phyloP scores from a whole-genome alignment of 1,140 invertebrate genomes.

The Leptinotarsa lineolata region DNA sequence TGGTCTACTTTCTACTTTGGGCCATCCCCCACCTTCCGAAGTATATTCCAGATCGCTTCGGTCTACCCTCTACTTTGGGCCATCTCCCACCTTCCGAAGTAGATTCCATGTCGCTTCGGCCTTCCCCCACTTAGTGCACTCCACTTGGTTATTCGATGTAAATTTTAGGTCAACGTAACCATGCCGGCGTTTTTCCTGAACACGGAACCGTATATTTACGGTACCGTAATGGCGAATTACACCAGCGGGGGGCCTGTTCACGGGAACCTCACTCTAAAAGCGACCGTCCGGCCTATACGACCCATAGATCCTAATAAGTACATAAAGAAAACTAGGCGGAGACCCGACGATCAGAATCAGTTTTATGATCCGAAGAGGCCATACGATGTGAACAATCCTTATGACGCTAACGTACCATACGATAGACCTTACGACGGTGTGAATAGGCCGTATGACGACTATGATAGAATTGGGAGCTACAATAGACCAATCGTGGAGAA shows the following conservation, averaged over 20 bases:
- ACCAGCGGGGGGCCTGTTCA: slow-evolving; percentile 81
- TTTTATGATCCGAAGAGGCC: slow-evolving; percentile 30
- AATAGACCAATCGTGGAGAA: slow-evolving; percentile 66
- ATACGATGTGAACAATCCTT: slow-evolving; percentile 31
- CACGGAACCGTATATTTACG: slow-evolving; percentile 79
- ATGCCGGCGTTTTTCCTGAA: slow-evolving; percentile 93
- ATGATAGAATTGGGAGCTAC: slow-evolving; percentile 51
- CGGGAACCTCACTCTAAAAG: slow-evolving; percentile 85
- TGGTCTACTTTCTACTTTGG: no score
- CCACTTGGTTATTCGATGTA: neutral
- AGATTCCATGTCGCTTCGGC: no score
- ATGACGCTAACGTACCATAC: slow-evolving; percentile 23
- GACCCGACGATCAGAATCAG: slow-evolving; percentile 25
- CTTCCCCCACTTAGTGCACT: neutral
- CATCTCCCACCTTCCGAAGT: no score
- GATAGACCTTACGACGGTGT: slow-evolving; percentile 17
- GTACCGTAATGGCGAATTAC: slow-evolving; percentile 91
- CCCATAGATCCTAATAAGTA: slow-evolving; percentile 53
- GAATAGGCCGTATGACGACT: slow-evolving; percentile 30
- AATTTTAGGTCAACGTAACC: slow-evolving; percentile 84
- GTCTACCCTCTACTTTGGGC: no score
- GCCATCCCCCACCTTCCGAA: no score
- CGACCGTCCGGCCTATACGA: slow-evolving; percentile 72
- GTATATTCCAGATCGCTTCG: no score
- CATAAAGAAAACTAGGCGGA: slow-evolving; percentile 36